Percentiles rank a stretch among this genome's conserved stretches.
Evolutionary conservation across 2,797 vertebrate genomes (phyloP).

Genomic region (Eurystomus glaucurus): DNA sequence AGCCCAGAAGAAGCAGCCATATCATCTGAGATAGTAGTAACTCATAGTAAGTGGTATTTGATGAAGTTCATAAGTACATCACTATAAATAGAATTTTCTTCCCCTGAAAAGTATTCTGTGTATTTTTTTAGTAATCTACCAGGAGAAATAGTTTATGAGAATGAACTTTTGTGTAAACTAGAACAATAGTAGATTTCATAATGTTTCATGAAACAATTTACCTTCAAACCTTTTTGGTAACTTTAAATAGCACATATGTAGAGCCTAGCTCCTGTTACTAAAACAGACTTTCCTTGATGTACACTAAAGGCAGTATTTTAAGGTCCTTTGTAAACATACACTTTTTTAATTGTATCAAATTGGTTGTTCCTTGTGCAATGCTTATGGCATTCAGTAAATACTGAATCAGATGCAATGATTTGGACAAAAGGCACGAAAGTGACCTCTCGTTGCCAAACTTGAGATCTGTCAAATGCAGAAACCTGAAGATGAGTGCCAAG

Average conservation of each 20-base stretch:
- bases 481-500: background rate
- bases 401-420: background rate
- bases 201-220: constrained; percentile 39
- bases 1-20: background rate
- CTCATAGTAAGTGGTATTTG: background rate
- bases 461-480: background rate
- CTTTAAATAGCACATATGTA: constrained; percentile 21
- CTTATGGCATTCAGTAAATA: background rate
- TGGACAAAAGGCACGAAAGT: background rate
- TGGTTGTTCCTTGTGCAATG: background rate
- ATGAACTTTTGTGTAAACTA: background rate
- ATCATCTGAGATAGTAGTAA: background rate
- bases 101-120: background rate
- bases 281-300: background rate
- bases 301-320: constrained; percentile 22
- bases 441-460: background rate
- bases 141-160: background rate
- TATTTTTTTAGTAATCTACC: constrained; percentile 11
- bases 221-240: constrained; percentile 41
- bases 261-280: constrained; percentile 47
- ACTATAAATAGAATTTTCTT: constrained; percentile 34
- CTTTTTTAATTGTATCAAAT: background rate
- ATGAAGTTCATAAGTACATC: background rate
- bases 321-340: background rate
- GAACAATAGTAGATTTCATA: background rate